These are phyloP conservation scores for Pogona vitticeps DNA, from an alignment of 2,113 vertebrate genomes.

Conservation along the genomic window DNA sequence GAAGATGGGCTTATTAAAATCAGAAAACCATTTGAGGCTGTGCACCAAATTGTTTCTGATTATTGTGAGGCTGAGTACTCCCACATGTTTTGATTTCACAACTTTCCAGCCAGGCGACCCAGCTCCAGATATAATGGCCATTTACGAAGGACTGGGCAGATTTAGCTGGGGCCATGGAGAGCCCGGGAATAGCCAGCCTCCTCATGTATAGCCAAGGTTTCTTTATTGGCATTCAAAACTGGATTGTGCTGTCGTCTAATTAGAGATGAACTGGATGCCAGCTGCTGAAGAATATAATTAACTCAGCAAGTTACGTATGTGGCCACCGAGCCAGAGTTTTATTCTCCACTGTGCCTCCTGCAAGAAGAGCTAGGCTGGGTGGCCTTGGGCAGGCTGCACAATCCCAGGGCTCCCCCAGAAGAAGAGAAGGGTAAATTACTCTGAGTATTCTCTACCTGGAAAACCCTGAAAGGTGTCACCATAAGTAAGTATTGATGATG, in stretches of 20 bases:
- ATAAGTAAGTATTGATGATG: no score
- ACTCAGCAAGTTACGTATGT: no score
- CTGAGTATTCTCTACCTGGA: no score
- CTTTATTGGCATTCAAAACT: not conserved
- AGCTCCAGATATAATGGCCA: not conserved
- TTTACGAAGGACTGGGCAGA: not conserved
- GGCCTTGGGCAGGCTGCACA: no score
- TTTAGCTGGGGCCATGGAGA: not conserved
- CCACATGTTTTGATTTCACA: not conserved
- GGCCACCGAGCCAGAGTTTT: no score
- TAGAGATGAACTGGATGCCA: not conserved
- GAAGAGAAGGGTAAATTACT: no score
- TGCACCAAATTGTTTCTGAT: not conserved
- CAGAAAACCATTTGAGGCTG: not conserved
- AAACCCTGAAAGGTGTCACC: no score
- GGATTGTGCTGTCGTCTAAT: not conserved
- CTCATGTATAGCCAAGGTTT: not conserved
- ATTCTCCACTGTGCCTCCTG: no score
- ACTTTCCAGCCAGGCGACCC: not conserved
- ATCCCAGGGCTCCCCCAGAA: no score
- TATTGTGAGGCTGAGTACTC: not conserved
- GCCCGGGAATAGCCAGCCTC: not conserved
- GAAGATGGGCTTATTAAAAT: slow-evolving; percentile 8
- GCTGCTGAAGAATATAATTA: no score
- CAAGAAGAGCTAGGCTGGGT: no score